Evolutionary conservation across 1,140 invertebrate genomes (phyloP), one percentile per base, ranked within the genome.

Genomic region (Zaprionus nigranus): DNA sequence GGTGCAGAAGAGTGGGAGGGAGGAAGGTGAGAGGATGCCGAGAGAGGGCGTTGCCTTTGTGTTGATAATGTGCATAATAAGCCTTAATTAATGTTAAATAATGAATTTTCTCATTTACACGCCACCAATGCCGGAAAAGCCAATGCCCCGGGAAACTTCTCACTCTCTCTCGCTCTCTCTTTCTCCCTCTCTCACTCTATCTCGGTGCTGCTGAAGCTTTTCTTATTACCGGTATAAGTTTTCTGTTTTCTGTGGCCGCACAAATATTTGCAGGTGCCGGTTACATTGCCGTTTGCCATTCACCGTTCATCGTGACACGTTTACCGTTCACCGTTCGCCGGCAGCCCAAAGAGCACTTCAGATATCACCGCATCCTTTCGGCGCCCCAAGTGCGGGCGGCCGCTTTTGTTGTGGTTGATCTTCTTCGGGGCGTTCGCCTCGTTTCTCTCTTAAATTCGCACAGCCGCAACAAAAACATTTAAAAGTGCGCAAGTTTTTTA

Each of bases 1-100:
- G n/a, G 3, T 7, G 38, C n/a, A n/a, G n/a, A n/a, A n/a, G n/a
- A n/a, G n/a, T 7, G 1, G 1, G 7, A 15, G 36, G 36, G 1
- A 13, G 34, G 40, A 57, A n/a, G 54, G 40, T 65, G 26, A 62
- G 53, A 15, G 38, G 61, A 17, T 9, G 63, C n/a, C n/a, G n/a
- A n/a, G n/a, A 49, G 53, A 51, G 59, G 38, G 26, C 4, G 46
- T 4, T 70, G 30, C 30, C 30, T 79, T 34, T 85, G 85, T 85
- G 86, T 90, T 90, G 81, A 90, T 90, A 90, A 90, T 90, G 85
- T 85, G 85, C 86, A 90, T 90, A 90, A 90, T 90, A 90, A 90
- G 85, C 85, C 86, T 85, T 90, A 90, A 90, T 90, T 90, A 90
- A 90, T 90, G 85, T 90, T 90, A 90, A 90, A 90, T 90, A 90